Base-by-base conservation (phyloP, 2,113 vertebrate species). In the Illadopsis cleaveri region DNA sequence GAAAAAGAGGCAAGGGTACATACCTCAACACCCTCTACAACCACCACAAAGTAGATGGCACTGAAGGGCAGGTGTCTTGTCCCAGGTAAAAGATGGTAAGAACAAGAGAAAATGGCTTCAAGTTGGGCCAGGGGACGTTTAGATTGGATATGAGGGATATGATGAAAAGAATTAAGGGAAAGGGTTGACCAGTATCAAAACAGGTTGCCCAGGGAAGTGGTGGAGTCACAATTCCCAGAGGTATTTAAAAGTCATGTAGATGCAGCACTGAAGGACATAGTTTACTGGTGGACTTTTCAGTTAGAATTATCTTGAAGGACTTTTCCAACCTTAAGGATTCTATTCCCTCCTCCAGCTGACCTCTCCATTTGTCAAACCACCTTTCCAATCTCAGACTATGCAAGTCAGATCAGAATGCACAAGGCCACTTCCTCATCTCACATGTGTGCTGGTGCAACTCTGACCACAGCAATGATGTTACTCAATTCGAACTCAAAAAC, bases 61-160 rank as follows among this genome's bases (percentile, higher is more conserved):
- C 47, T 1, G 0, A 75, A 38, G 5, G 5, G 9, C 4, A 2
- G 5, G 7, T 47, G 10, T 23, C 40, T 27, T 48, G n/a, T 20
- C 16, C 6, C 24, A 45, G 13, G 11, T 40, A 53, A 69, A 60
- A 61, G 12, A 47, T 19, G 10, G 23, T 28, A 54, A 61, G 21
- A 30, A 47, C 13, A 47, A 40, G 24, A 82, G 4, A 47, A 76
- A 75, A 68, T 11, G 8, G 11, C 25, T 60, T 54, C n/a, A 69
- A 54, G n/a, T 54, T 54, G n/a, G 35, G 14, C 14, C 30, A 76
- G 8, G 8, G 17, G 21, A 69, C 14, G 18, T 61, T 82, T 61
- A 54, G 22, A 69, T 10, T 48, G 5, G 25, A 8, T 27, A 54
- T 4, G 2, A 54, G 25, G 54, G 25, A 8, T 27, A 54, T 4